Evolutionary conservation across 2,888 invertebrate species (phyloP).

Genomic region (Diarsia mendica): DNA sequence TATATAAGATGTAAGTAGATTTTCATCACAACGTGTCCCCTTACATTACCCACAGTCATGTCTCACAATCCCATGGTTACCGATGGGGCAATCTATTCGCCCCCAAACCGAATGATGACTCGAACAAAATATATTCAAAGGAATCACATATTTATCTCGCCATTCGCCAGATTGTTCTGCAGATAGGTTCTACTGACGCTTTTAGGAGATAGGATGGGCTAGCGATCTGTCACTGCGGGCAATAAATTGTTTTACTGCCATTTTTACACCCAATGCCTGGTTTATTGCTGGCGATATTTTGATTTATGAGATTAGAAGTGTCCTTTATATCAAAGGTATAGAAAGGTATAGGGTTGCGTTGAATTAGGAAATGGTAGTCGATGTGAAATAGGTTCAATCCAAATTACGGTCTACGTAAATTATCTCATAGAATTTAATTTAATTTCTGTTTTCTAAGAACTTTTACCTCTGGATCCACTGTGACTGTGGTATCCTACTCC

Average conservation of each 20-base stretch:
- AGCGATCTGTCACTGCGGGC: constrained; percentile 59
- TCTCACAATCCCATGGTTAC: constrained; percentile 27
- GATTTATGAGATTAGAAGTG: constrained; percentile 51
- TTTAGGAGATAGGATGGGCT: constrained; percentile 59
- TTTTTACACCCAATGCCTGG: constrained; percentile 60
- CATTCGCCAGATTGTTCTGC: constrained; percentile 57
- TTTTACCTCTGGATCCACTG: background rate
- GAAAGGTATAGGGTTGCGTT: constrained; percentile 4
- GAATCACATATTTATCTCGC: constrained; percentile 55
- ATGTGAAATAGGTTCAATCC: background rate
- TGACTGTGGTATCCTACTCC: background rate
- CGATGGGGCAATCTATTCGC: constrained; percentile 37
- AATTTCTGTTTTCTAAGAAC: background rate
- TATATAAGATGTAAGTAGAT: background rate
- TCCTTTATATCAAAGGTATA: constrained; percentile 3
- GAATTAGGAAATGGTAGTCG: background rate
- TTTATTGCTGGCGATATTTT: constrained; percentile 62
- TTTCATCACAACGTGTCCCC: background rate
- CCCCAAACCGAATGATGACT: constrained; percentile 50
- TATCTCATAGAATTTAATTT: background rate
- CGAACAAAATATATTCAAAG: constrained; percentile 54
- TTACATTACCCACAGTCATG: background rate
- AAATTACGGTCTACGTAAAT: background rate
- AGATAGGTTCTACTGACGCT: constrained; percentile 63
- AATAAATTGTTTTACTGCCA: constrained; percentile 66